phyloP scores from a whole-genome alignment of 2,888 invertebrate genomes.

The Hirtodrosophila confusa region DNA sequence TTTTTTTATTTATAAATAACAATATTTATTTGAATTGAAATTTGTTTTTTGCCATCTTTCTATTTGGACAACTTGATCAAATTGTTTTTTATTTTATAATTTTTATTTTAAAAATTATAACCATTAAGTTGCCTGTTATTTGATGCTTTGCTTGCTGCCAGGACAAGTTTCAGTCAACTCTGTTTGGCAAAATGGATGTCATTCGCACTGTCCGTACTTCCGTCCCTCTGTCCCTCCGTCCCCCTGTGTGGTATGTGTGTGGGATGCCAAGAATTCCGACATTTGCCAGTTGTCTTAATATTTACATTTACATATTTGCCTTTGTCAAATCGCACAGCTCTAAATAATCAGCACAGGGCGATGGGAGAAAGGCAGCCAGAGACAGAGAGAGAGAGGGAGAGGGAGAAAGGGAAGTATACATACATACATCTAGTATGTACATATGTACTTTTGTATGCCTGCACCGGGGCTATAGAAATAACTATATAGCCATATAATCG shows the following conservation, averaged over 20 bases:
- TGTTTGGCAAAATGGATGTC: neutral
- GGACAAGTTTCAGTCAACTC: neutral
- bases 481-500: slow-evolving; percentile 68
- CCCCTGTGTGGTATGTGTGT: slow-evolving; percentile 19
- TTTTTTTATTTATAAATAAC: too few species aligned
- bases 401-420: neutral
- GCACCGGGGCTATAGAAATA: slow-evolving; percentile 36
- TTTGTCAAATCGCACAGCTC: slow-evolving; percentile 57
- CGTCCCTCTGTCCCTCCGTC: neutral
- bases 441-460: slow-evolving; percentile 2
- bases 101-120: too few species aligned
- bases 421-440: too few species aligned
- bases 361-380: neutral
- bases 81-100: too few species aligned
- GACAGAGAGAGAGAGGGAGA: neutral
- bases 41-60: too few species aligned
- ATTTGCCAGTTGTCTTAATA: slow-evolving; percentile 48
- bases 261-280: slow-evolving; percentile 36
- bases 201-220: slow-evolving; percentile 1
- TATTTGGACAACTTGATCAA: too few species aligned
- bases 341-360: slow-evolving; percentile 25
- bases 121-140: too few species aligned
- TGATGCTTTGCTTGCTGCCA: too few species aligned
- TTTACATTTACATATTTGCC: slow-evolving; percentile 44
- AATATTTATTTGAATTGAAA: too few species aligned